These are phyloP conservation scores for Ctenoplectra terminalis DNA, from an alignment of 1,140 invertebrate species.

Conservation along the genomic window DNA sequence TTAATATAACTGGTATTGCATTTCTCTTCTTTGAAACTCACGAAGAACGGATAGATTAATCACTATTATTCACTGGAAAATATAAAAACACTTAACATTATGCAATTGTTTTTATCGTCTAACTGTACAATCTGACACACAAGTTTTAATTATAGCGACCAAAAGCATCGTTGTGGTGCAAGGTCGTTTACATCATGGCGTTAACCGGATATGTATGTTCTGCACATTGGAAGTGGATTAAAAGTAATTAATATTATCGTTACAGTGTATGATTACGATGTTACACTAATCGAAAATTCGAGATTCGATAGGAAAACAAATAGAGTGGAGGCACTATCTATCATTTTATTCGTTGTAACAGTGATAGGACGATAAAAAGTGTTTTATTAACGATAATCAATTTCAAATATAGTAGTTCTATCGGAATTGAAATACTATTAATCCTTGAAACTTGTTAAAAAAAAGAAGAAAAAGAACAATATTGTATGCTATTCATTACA, in stretches of 20 bases:
- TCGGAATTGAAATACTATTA: too few species aligned
- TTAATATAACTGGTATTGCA: not conserved
- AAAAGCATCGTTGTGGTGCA: not conserved
- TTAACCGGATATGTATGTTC: not conserved
- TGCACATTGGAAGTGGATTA: not conserved
- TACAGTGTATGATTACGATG: not conserved
- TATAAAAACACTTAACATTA: not conserved
- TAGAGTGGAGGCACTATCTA: not conserved
- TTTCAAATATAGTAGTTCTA: too few species aligned
- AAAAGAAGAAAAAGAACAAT: too few species aligned
- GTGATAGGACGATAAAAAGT: not conserved
- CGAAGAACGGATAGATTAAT: not conserved
- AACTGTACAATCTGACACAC: not conserved
- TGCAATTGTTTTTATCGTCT: not conserved
- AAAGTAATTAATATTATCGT: not conserved
- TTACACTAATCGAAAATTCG: not conserved
- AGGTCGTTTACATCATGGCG: not conserved
- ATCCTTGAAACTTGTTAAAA: too few species aligned
- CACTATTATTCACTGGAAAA: not conserved
- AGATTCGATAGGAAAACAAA: not conserved
- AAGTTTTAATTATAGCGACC: not conserved
- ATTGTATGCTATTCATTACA: not conserved
- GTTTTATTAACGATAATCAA: too few species aligned
- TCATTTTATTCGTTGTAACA: not conserved
- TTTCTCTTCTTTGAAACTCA: not conserved